A percentile compares a stretch with the other conserved stretches of the same genome.
Evolutionary conservation across 2,888 invertebrate genomes (phyloP).

Genomic region (Chloromyia formosa): DNA sequence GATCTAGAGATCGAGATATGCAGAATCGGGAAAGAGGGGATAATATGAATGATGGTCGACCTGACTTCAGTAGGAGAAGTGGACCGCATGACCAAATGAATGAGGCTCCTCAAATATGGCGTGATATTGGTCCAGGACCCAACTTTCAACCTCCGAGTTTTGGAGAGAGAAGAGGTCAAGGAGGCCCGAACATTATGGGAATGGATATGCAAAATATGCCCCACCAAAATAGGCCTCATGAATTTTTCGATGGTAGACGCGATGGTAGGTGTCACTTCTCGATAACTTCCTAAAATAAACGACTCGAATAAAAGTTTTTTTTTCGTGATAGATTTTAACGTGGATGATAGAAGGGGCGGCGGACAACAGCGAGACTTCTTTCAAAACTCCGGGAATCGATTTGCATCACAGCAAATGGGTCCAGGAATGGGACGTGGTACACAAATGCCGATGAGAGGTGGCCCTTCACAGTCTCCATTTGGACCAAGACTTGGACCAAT

Average conservation of each 20-base stretch:
- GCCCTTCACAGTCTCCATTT: conserved; percentile 52
- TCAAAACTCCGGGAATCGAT: conserved; percentile 62
- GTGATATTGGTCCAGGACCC: conserved; percentile 51
- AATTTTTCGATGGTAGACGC: conserved; percentile 44
- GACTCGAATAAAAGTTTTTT: neutral
- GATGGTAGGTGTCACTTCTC: conserved; percentile 37
- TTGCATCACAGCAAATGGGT: conserved; percentile 54
- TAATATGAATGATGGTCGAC: conserved; percentile 66
- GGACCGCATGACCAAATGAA: conserved; percentile 42
- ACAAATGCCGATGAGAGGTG: conserved; percentile 45
- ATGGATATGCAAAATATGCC: conserved; percentile 44
- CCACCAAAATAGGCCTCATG: conserved; percentile 28
- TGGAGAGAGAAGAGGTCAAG: conserved; percentile 35
- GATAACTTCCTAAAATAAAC: neutral
- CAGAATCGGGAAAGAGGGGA: conserved; percentile 55
- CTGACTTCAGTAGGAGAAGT: conserved; percentile 51
- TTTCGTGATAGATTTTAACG: conserved; percentile 35
- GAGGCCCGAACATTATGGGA: conserved; percentile 16
- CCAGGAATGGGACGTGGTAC: conserved; percentile 42
- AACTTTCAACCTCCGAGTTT: conserved; percentile 42
- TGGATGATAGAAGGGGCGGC: conserved; percentile 48
- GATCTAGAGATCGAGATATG: conserved; percentile 56
- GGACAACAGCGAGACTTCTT: conserved; percentile 57
- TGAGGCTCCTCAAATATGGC: conserved; percentile 52
- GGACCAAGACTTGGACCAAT: conserved; percentile 51